Evolutionary conservation across 2,797 vertebrate genomes (phyloP).

Genomic region (Diplodus sargus): DNA sequence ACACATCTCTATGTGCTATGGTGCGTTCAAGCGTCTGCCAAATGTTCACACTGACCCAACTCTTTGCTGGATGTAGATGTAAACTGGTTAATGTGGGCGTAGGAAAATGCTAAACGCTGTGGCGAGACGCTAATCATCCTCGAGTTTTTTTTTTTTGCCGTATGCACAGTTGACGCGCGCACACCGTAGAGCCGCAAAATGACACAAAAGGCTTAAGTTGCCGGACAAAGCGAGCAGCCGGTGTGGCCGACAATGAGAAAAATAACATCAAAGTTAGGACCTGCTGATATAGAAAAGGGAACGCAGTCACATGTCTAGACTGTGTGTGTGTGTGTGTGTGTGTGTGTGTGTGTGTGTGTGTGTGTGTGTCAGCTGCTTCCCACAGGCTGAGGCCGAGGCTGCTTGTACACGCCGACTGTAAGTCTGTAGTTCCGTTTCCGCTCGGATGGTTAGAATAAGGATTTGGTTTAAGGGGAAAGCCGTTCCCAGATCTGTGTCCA

Average conservation of each 20-base stretch:
- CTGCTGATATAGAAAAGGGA: slow-evolving; percentile 52
- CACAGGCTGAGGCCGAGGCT: slow-evolving; percentile 53
- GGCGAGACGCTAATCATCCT: slow-evolving; percentile 54
- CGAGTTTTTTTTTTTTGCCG: slow-evolving; percentile 51
- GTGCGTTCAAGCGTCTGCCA: slow-evolving; percentile 30
- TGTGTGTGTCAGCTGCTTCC: slow-evolving; percentile 42
- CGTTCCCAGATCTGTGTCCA: slow-evolving; percentile 70
- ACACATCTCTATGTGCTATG: neutral
- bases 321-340: slow-evolving; percentile 29
- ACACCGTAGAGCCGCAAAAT: slow-evolving; percentile 18
- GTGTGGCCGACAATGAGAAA: slow-evolving; percentile 54
- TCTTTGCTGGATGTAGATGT: slow-evolving; percentile 31
- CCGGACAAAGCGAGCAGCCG: slow-evolving; percentile 25
- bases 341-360: slow-evolving; percentile 18
- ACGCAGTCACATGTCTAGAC: slow-evolving; percentile 50
- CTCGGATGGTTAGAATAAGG: slow-evolving; percentile 68
- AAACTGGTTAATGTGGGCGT: slow-evolving; percentile 44
- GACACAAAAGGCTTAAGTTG: slow-evolving; percentile 30
- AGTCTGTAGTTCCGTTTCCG: slow-evolving; percentile 63
- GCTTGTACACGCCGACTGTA: slow-evolving; percentile 48
- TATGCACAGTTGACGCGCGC: slow-evolving; percentile 27
- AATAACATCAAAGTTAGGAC: slow-evolving; percentile 65
- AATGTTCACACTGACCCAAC: slow-evolving; percentile 31
- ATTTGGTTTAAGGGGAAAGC: slow-evolving; percentile 71
- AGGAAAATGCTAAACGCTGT: slow-evolving; percentile 48